Evolutionary conservation across 2,888 invertebrate genomes (phyloP).

Genomic region (Vesta saturnalis): DNA sequence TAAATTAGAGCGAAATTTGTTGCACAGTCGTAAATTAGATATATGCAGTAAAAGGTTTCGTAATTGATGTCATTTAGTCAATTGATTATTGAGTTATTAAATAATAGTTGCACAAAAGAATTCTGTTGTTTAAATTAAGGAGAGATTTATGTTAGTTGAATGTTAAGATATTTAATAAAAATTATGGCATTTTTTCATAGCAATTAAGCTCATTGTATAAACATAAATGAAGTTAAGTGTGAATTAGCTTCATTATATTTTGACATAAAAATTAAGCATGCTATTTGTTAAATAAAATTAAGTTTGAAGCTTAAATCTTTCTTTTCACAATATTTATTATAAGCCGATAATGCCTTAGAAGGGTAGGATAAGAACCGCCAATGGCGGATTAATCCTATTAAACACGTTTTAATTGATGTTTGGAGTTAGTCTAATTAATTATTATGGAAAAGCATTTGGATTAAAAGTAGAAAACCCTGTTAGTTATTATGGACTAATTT

Average conservation of each 20-base stretch:
- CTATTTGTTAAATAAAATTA: slow-evolving; percentile 2
- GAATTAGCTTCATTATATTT: neutral
- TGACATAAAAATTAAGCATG: neutral
- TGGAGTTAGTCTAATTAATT: slow-evolving; percentile 23
- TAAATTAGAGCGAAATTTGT: no score
- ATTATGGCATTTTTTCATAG: no score
- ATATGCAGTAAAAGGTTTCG: no score
- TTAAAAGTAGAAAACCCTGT: slow-evolving; percentile 14
- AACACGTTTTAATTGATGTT: slow-evolving; percentile 26
- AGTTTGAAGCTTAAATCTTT: slow-evolving; percentile 2
- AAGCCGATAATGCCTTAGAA: slow-evolving; percentile 15
- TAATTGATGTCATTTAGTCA: no score
- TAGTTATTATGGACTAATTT: slow-evolving; percentile 12
- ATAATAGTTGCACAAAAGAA: no score
- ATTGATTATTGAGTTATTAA: no score
- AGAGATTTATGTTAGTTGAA: no score
- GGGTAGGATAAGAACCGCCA: slow-evolving; percentile 15
- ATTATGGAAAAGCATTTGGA: slow-evolving; percentile 18
- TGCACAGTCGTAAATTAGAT: no score
- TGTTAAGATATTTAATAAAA: no score
- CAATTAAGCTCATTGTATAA: no score
- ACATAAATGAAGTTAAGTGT: no score
- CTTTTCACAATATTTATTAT: slow-evolving; percentile 4
- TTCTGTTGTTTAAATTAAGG: no score
- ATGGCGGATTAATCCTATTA: slow-evolving; percentile 23